Percentiles rank a stretch among this genome's conserved stretches.
Conservation (phyloP, 1,140 invertebrate species). For the Ceratina australensis region DNA sequence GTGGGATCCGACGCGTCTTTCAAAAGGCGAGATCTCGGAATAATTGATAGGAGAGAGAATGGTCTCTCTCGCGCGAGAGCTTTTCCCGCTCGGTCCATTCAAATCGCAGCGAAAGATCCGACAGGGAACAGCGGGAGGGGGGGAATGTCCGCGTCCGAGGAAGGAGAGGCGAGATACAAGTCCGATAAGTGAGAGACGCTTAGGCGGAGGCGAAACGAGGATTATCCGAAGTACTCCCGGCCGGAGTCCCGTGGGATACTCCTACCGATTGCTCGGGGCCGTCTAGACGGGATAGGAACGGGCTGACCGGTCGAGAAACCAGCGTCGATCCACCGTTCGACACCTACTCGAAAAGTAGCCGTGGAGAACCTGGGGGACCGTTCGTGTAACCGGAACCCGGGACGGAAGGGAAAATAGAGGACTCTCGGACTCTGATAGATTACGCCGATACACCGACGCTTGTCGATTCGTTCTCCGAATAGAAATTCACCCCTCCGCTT, state of each 20-base stretch:
- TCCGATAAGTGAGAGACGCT: constrained; percentile 69
- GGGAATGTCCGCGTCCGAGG: constrained; percentile 37
- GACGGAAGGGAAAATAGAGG: constrained; percentile 24
- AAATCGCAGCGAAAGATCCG: constrained; percentile 37
- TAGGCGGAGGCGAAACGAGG: constrained; percentile 61
- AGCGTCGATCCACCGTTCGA: constrained; percentile 46
- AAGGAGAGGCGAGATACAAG: constrained; percentile 61
- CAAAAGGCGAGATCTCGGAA: not conserved
- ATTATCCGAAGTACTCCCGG: constrained; percentile 64
- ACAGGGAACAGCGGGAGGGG: not conserved
- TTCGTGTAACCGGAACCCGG: not conserved
- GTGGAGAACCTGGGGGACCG: constrained; percentile 25
- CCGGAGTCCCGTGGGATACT: constrained; percentile 56
- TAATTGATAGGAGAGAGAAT: constrained; percentile 3
- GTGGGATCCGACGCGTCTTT: not conserved
- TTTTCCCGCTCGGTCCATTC: not conserved
- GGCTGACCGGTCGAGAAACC: constrained; percentile 54
- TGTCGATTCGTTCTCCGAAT: constrained; percentile 44
- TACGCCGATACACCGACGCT: constrained; percentile 47
- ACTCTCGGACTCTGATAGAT: constrained; percentile 47
- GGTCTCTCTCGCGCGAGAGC: not conserved
- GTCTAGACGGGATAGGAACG: constrained; percentile 20
- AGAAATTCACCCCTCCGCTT: constrained; percentile 15
- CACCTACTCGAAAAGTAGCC: constrained; percentile 43
- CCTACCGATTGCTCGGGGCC: constrained; percentile 11